These are phyloP conservation scores for Ptychoptera contaminata DNA, from an alignment of 2,888 invertebrate species.

Conservation along the genomic window DNA sequence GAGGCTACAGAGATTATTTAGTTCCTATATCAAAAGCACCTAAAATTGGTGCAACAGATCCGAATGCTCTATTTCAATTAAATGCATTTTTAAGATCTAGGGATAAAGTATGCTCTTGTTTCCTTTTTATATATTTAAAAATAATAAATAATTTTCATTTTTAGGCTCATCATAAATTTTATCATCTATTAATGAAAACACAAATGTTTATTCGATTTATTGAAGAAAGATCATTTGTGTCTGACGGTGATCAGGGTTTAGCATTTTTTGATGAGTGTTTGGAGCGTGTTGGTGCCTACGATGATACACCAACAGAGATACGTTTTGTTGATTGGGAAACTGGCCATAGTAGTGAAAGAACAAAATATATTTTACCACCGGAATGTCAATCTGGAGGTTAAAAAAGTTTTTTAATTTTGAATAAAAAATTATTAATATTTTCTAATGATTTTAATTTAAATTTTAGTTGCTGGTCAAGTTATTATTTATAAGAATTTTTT, in stretches of 20 bases:
- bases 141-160: slow-evolving; percentile 17
- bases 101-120: slow-evolving; percentile 75
- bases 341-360: slow-evolving; percentile 68
- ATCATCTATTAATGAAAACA: slow-evolving; percentile 73
- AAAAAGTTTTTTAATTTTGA: slow-evolving; percentile 13
- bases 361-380: slow-evolving; percentile 89
- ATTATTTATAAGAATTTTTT: slow-evolving; percentile 45
- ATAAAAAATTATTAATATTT: slow-evolving; percentile 50
- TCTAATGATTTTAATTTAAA: slow-evolving; percentile 41
- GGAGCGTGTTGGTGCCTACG: slow-evolving; percentile 48
- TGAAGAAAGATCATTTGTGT: slow-evolving; percentile 95
- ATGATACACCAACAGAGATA: slow-evolving; percentile 37
- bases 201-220: slow-evolving; percentile 98
- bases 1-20: slow-evolving; percentile 76
- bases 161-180: slow-evolving; percentile 71
- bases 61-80: slow-evolving; percentile 86
- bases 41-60: slow-evolving; percentile 86
- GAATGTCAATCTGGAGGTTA: slow-evolving; percentile 42
- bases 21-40: slow-evolving; percentile 90
- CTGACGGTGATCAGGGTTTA: slow-evolving; percentile 91
- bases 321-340: slow-evolving; percentile 69
- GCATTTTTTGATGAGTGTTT: slow-evolving; percentile 97
- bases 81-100: slow-evolving; percentile 75
- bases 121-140: too few species aligned
- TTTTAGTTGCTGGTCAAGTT: slow-evolving; percentile 15